Percentiles rank a stretch among this genome's conserved stretches.
Evolutionary conservation across 2,888 invertebrate species (phyloP).

Genomic region (Noctua pronuba): DNA sequence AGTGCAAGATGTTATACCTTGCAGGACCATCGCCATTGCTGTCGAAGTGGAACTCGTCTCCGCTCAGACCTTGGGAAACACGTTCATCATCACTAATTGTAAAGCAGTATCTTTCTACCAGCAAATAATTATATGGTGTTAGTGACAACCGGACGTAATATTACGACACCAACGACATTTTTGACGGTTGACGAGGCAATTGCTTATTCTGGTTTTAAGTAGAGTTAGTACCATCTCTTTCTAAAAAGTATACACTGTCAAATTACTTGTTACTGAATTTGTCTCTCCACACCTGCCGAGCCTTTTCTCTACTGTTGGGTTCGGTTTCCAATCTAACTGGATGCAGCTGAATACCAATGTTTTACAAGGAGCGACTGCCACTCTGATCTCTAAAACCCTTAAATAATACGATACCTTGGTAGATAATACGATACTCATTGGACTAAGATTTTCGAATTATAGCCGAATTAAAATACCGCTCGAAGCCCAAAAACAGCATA

Average conservation of each 20-base stretch:
- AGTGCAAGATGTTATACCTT: conserved; percentile 98
- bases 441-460: background rate
- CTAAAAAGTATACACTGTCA: too few relatives aligned
- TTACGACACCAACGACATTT: background rate
- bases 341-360: background rate
- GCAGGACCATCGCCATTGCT: conserved; percentile 98
- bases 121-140: too few relatives aligned
- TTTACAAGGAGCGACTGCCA: background rate
- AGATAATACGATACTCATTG: too few relatives aligned
- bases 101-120: background rate
- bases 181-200: too few relatives aligned
- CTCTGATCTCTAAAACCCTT: background rate
- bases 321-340: background rate
- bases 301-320: background rate
- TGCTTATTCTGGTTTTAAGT: background rate
- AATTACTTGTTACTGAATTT: background rate
- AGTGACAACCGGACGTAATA: background rate
- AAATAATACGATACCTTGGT: too few relatives aligned
- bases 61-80: conserved; percentile 93
- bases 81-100: background rate
- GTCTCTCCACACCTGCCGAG: background rate
- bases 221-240: background rate
- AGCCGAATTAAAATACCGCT: background rate
- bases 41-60: conserved; percentile 97
- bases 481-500: background rate